A percentile compares a stretch with the other conserved stretches of the same genome.
Conservation (phyloP, 37 sponge, comb jelly and placozoan genomes). For the Spongilla lacustris region DNA sequence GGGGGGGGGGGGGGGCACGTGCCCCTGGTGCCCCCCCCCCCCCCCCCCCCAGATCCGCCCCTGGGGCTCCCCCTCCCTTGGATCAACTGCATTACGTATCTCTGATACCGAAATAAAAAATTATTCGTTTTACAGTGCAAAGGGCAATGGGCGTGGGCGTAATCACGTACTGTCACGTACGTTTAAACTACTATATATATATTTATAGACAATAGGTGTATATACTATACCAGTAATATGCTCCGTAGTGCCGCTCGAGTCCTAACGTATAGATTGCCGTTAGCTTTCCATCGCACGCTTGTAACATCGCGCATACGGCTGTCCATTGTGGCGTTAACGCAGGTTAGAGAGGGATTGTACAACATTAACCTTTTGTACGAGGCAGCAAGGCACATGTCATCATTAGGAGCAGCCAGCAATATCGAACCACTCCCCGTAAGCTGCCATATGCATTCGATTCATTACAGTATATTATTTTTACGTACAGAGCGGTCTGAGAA, state of each 20-base stretch:
- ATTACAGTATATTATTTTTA: neutral
- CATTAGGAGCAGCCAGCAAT: neutral
- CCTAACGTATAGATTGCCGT: neutral
- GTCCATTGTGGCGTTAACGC: neutral
- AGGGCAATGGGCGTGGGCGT: too few species aligned
- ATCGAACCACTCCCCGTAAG: neutral
- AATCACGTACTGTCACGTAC: neutral
- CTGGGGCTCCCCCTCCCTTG: too few species aligned
- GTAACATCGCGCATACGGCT: neutral
- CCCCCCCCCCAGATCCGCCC: too few species aligned
- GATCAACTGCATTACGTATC: too few species aligned
- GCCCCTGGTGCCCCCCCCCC: too few species aligned
- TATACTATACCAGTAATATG: neutral
- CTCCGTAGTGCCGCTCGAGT: neutral
- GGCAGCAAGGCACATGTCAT: neutral
- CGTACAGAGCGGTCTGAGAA: slow-evolving; percentile 69
- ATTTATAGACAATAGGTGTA: neutral
- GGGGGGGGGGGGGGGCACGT: too few species aligned
- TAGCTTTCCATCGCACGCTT: neutral
- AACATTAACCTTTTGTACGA: neutral
- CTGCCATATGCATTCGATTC: neutral
- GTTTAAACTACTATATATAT: neutral
- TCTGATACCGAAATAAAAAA: too few species aligned
- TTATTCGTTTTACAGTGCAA: too few species aligned
- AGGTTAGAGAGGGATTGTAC: neutral